A percentile compares a stretch with the other conserved stretches of the same genome.
These are phyloP conservation scores for Silurus asotus DNA, from an alignment of 2,113 vertebrate species.

Conservation along the genomic window DNA sequence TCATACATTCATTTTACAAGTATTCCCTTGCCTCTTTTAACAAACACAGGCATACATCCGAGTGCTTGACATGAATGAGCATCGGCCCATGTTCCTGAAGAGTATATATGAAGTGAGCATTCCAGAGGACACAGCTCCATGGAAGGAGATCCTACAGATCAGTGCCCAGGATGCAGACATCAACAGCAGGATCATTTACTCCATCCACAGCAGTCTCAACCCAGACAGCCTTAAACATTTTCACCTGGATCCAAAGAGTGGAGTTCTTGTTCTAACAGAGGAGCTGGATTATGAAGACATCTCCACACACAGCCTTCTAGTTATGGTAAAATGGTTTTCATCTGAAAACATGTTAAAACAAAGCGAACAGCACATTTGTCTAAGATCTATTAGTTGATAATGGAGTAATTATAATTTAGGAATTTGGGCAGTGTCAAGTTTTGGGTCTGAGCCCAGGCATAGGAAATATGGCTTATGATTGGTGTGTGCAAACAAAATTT, in stretches of 20 bases:
- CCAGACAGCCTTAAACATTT: slow-evolving; percentile 81
- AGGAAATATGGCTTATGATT: background rate
- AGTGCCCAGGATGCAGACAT: slow-evolving; percentile 83
- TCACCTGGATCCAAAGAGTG: slow-evolving; percentile 87
- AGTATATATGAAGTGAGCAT: slow-evolving; percentile 77
- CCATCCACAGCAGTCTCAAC: slow-evolving; percentile 83
- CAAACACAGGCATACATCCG: slow-evolving; percentile 82
- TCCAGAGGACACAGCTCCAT: slow-evolving; percentile 84
- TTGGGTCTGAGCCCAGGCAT: background rate
- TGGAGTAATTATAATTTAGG: background rate
- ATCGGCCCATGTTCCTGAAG: slow-evolving; percentile 86
- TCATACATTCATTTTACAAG: too few relatives aligned
- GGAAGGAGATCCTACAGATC: slow-evolving; percentile 84
- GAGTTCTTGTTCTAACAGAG: slow-evolving; percentile 79
- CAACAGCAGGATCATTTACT: slow-evolving; percentile 86
- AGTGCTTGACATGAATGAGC: slow-evolving; percentile 87
- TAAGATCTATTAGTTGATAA: background rate
- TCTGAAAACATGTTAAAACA: background rate
- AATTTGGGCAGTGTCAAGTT: background rate
- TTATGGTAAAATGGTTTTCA: slow-evolving; percentile 80
- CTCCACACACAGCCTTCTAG: slow-evolving; percentile 79
- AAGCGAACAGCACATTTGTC: background rate
- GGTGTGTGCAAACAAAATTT: background rate
- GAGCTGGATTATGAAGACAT: slow-evolving; percentile 80
- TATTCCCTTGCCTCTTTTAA: background rate